Percentiles rank a stretch among this genome's conserved stretches.
These are phyloP conservation scores for Dendrolimus punctatus DNA, from an alignment of 1,140 invertebrate species.

Conservation along the genomic window DNA sequence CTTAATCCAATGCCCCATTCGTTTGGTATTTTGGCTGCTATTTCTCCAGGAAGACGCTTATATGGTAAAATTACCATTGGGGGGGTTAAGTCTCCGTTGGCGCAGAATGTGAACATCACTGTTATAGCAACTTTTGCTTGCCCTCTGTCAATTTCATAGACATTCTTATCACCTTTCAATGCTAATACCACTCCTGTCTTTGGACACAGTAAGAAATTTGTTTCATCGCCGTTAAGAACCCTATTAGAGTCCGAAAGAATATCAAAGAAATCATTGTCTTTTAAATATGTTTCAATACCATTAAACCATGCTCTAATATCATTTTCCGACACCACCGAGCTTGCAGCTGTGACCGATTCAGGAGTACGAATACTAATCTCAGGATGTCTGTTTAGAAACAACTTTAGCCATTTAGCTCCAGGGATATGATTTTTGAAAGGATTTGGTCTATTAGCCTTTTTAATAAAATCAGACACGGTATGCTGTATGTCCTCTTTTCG, in stretches of 20 bases:
- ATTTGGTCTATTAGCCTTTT: slow-evolving; percentile 22
- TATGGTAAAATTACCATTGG: slow-evolving; percentile 7
- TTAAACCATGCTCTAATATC: too few species aligned
- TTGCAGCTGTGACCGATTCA: too few species aligned
- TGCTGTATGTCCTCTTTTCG: slow-evolving; percentile 35
- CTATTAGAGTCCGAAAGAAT: too few species aligned
- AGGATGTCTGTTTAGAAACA: slow-evolving; percentile 42
- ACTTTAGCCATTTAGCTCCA: slow-evolving; percentile 37
- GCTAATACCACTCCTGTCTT: too few species aligned
- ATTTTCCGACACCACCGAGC: too few species aligned
- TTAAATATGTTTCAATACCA: too few species aligned
- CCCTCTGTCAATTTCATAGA: slow-evolving; percentile 1
- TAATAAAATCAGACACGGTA: slow-evolving; percentile 41
- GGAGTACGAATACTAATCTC: too few species aligned
- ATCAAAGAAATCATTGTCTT: too few species aligned
- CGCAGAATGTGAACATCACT: too few species aligned
- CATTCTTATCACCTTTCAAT: not conserved
- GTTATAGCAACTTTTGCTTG: not conserved
- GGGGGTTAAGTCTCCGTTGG: slow-evolving; percentile 2
- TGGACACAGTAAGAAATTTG: too few species aligned
- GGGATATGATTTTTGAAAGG: slow-evolving; percentile 26
- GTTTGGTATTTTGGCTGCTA: not conserved
- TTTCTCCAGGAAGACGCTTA: not conserved
- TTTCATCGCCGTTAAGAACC: too few species aligned
- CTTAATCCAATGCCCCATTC: slow-evolving; percentile 5